phyloP scores from a whole-genome alignment of 2,113 vertebrate species.

The Prinia subflava region DNA sequence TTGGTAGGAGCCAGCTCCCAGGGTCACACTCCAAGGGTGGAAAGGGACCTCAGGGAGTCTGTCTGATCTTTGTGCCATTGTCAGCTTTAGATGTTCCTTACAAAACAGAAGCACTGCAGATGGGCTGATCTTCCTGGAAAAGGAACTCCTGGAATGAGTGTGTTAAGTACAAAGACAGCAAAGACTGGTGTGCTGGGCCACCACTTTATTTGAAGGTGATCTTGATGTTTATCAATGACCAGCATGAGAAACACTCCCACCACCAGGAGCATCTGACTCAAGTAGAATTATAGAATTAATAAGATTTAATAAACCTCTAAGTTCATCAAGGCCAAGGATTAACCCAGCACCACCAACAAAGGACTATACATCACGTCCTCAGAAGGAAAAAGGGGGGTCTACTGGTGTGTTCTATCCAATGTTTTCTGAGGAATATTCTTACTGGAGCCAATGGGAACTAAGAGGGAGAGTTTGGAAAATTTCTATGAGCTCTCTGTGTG shows the following conservation, averaged over 20 bases:
- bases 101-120: background rate
- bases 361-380: background rate
- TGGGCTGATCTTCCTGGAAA: background rate
- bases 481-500: background rate
- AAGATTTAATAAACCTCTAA: background rate
- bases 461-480: background rate
- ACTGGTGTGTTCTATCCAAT: background rate
- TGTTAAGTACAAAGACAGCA: background rate
- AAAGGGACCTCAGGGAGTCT: background rate
- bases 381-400: background rate
- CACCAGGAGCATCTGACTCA: fast-evolving
- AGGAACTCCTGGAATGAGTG: background rate
- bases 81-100: background rate
- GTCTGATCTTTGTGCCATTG: too few relatives aligned
- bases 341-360: background rate
- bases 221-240: background rate
- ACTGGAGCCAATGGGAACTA: background rate
- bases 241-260: background rate
- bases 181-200: background rate
- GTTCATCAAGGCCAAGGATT: background rate
- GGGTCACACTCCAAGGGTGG: background rate
- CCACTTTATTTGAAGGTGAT: background rate
- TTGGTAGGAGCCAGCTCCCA: background rate
- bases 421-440: background rate
- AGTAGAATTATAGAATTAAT: background rate